phyloP scores from a whole-genome alignment of 2,113 vertebrate genomes.

The Tragelaphus buxtoni region DNA sequence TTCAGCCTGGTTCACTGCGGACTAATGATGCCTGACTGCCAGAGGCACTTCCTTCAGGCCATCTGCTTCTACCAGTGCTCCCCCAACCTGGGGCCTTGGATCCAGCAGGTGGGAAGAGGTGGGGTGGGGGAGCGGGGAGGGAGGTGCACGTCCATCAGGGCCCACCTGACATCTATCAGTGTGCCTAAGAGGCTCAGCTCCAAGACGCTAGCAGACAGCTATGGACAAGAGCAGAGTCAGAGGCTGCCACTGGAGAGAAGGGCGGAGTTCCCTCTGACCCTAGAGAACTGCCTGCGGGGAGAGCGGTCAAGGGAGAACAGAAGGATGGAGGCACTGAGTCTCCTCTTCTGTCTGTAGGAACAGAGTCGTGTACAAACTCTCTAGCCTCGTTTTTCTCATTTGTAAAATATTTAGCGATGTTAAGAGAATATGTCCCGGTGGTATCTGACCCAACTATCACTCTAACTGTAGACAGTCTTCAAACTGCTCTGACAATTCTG shows the following conservation, averaged over 20 bases:
- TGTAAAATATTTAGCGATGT: not conserved
- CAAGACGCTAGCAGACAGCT: not conserved
- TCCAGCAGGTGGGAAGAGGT: slow-evolving; percentile 77
- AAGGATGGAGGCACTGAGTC: not conserved
- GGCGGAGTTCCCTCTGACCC: too few relatives aligned
- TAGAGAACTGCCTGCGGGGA: not conserved
- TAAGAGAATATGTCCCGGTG: not conserved
- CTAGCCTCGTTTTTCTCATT: not conserved
- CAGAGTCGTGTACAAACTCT: not conserved
- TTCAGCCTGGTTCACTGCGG: slow-evolving; percentile 95
- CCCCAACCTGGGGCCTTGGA: slow-evolving; percentile 95
- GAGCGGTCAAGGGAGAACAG: not conserved
- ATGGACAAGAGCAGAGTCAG: not conserved
- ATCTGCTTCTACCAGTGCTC: slow-evolving; percentile 93
- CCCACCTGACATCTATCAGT: not conserved
- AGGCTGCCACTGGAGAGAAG: not conserved
- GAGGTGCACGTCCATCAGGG: rapidly evolving
- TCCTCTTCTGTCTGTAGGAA: not conserved
- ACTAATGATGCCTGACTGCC: slow-evolving; percentile 81
- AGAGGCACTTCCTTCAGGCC: slow-evolving; percentile 92
- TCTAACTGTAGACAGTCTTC: not conserved
- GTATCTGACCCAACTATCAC: not conserved
- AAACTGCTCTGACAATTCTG: not conserved
- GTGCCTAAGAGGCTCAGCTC: not conserved
- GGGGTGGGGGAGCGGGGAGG: not conserved